Percentiles rank a stretch among this genome's conserved stretches.
These are phyloP conservation scores for Karalla daura DNA, from an alignment of 2,797 vertebrate genomes.

Conservation along the genomic window DNA sequence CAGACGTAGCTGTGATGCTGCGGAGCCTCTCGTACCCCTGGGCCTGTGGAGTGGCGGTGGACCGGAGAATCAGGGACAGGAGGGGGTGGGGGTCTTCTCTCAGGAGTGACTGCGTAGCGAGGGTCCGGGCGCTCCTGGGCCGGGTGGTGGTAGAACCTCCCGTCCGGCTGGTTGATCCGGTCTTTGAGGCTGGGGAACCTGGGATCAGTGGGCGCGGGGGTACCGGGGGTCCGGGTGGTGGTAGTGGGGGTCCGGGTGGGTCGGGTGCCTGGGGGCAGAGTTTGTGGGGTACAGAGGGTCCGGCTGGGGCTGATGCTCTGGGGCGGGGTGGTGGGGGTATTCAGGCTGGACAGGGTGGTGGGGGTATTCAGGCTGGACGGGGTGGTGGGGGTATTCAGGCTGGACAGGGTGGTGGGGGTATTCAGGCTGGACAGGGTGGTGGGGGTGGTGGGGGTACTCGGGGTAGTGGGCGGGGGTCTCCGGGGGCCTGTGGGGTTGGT, in stretches of 20 bases:
- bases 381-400: slow-evolving; percentile 17
- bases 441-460: slow-evolving; percentile 1
- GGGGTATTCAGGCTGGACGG: too few relatives aligned
- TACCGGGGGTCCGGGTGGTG: slow-evolving; percentile 61
- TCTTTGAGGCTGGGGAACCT: slow-evolving; percentile 75
- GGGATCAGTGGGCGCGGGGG: slow-evolving; percentile 65
- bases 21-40: slow-evolving; percentile 63
- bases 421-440: slow-evolving; percentile 12
- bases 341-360: too few relatives aligned
- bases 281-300: slow-evolving; percentile 54
- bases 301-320: neutral
- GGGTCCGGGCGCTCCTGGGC: slow-evolving; percentile 42
- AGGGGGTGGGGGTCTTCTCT: slow-evolving; percentile 58
- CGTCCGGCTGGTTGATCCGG: slow-evolving; percentile 62
- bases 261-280: slow-evolving; percentile 26
- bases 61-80: slow-evolving; percentile 42
- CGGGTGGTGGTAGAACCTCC: slow-evolving; percentile 31
- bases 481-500: slow-evolving; percentile 14
- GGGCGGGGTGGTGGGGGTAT: neutral
- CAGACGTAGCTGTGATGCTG: neutral
- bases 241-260: neutral
- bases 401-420: neutral
- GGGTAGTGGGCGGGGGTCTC: slow-evolving; percentile 42
- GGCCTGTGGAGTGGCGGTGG: slow-evolving; percentile 76
- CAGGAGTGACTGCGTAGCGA: slow-evolving; percentile 56